Evolutionary conservation across 53 echinoderm and acorn worm genomes (phyloP).

Genomic region (Stichopus horrens): DNA sequence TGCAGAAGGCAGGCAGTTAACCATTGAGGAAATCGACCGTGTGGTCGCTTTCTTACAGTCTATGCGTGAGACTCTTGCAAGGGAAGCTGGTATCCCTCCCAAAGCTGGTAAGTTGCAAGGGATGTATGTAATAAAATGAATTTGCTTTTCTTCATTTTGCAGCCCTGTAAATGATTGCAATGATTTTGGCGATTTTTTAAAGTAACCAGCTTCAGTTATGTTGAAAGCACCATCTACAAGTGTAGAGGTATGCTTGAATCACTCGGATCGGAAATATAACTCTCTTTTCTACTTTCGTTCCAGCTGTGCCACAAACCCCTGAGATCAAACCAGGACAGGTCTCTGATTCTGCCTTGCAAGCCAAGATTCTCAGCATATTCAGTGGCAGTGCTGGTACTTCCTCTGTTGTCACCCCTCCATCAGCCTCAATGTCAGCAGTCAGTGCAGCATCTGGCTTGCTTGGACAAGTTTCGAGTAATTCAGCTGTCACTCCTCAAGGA

Average conservation of each 20-base stretch:
- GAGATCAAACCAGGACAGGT: slow-evolving; percentile 37
- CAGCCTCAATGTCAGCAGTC: not conserved
- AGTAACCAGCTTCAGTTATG: too few species aligned
- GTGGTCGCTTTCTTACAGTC: slow-evolving; percentile 80
- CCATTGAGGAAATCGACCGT: slow-evolving; percentile 80
- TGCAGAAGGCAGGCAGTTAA: slow-evolving; percentile 93
- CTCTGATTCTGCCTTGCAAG: slow-evolving; percentile 59
- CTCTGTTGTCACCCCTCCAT: not conserved
- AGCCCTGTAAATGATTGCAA: too few species aligned
- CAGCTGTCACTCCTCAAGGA: not conserved
- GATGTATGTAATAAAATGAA: too few species aligned
- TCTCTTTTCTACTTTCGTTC: slow-evolving; percentile 6
- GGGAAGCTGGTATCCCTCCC: slow-evolving; percentile 67
- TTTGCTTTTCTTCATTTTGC: too few species aligned
- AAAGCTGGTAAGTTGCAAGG: slow-evolving; percentile 49
- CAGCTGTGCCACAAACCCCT: slow-evolving; percentile 38
- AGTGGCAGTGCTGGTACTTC: slow-evolving; percentile 46
- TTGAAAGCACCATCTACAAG: too few species aligned
- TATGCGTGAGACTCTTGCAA: slow-evolving; percentile 76
- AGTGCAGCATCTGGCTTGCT: not conserved
- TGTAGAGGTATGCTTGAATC: too few species aligned
- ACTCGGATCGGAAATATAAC: too few species aligned
- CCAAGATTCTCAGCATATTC: slow-evolving; percentile 92
- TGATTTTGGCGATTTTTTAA: too few species aligned
- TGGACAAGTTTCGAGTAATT: not conserved